Base-by-base conservation (phyloP, 2,888 invertebrate species). In the Tiliacea aurago region DNA sequence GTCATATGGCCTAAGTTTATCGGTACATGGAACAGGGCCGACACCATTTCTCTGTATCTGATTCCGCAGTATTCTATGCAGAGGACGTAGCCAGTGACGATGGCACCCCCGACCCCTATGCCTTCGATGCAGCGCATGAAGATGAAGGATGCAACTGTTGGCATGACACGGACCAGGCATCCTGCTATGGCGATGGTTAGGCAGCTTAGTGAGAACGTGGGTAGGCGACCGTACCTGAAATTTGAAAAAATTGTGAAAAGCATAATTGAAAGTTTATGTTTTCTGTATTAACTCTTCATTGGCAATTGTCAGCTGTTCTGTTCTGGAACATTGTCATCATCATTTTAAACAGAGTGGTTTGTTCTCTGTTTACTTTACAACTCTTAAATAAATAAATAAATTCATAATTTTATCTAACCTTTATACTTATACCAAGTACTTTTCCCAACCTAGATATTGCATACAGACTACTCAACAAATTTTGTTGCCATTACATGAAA, bases 1-100 rank as follows among this genome's bases (percentile, higher is more conserved):
- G 89, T 83, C 66, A 93, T 85, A 64, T 95, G 95, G 47, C 94
- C 90, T 0, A 95, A 11, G 65, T 94, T 94, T 7, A 94, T 83
- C 0, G 95, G 94, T 15, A 95, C 56, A 67, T 95, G 95, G 69
- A 88, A 94, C 0, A 95, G 63, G 0, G 94, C 93, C 37, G 94
- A 89, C 6, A 95, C 84, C 5, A 88, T 85, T 80, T 94, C 94
- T 65, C 95, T 90, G 58, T 94, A 89, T 2, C 70, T 79, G 0
- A 86, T 66, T 4, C 93, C 92, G 23, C 93, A 93, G 79, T 92
- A 94, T 82, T 95, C 95, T 0, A 95, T 87, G 59, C 90, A 88
- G 3, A 94, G 84, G 0, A 95, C 95, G 75, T 91, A 95, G 9
- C 90, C 85, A 0, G 93, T 92, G n/a, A 95, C 93, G 11, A 95